A percentile compares a stretch with the other conserved stretches of the same genome.
Evolutionary conservation across 2,113 vertebrate species (phyloP).

Genomic region (Hemichromis elongatus): DNA sequence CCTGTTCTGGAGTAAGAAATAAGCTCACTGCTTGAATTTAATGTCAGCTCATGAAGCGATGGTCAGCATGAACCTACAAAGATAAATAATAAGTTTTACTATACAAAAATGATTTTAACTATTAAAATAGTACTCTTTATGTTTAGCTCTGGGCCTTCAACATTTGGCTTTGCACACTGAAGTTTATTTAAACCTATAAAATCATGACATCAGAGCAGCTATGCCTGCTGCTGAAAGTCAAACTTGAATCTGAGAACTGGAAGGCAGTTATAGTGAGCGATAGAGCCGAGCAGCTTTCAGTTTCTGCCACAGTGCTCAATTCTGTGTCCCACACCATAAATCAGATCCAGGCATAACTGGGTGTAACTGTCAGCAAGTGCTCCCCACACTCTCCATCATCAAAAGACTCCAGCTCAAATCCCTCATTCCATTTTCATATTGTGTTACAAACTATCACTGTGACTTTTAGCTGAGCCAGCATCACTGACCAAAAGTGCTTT

Average conservation of each 20-base stretch:
- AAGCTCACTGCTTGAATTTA: not conserved
- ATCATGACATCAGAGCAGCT: not conserved
- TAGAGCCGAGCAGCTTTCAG: not conserved
- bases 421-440: constrained; percentile 17
- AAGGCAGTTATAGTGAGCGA: not conserved
- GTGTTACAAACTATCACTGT: constrained; percentile 55
- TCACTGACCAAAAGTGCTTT: constrained; percentile 87
- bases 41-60: not conserved
- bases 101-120: constrained; percentile 19
- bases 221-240: not conserved
- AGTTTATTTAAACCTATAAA: not conserved
- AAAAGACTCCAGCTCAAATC: constrained; percentile 67
- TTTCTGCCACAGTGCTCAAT: not conserved
- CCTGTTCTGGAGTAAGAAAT: not conserved
- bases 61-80: not conserved
- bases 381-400: constrained; percentile 37
- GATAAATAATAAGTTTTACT: constrained; percentile 22
- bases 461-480: constrained; percentile 65
- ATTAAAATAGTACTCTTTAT: constrained; percentile 9
- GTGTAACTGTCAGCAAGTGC: not conserved
- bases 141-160: not conserved
- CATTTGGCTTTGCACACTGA: not conserved
- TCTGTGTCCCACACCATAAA: not conserved
- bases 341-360: not conserved
- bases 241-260: not conserved